Evolutionary conservation across 2,888 invertebrate genomes (phyloP).

Genomic region (Strigamia transsilvanica): DNA sequence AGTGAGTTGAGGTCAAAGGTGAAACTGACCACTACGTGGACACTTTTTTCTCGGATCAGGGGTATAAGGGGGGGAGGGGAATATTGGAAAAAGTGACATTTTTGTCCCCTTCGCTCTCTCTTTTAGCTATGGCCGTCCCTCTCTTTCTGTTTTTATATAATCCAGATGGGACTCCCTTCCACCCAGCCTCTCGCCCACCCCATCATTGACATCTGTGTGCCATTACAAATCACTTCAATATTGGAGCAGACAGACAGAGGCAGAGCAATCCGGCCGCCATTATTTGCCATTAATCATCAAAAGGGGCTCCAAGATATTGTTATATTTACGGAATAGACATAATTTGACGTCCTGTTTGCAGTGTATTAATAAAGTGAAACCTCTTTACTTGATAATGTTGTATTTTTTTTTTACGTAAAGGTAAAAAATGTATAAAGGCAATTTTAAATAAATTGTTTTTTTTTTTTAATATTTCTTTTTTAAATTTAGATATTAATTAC

Average conservation of each 20-base stretch:
- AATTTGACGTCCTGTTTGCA: constrained; percentile 46
- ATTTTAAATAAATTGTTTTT: background rate
- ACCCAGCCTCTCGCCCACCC: constrained; percentile 1
- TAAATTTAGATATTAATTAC: background rate
- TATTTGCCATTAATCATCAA: constrained; percentile 44
- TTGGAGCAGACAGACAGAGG: constrained; percentile 50
- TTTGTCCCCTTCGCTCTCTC: constrained; percentile 43
- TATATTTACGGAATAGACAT: constrained; percentile 49
- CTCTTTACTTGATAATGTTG: background rate
- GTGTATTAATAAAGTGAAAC: constrained; percentile 37
- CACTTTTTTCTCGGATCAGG: constrained; percentile 47
- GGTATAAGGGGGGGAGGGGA: constrained; percentile 12
- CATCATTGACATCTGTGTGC: constrained; percentile 51
- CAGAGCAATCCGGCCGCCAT: constrained; percentile 29
- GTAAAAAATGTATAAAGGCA: no score
- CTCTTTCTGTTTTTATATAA: constrained; percentile 44
- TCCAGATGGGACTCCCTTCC: constrained; percentile 33
- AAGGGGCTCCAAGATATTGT: constrained; percentile 45
- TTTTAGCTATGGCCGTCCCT: constrained; percentile 32
- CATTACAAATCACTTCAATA: constrained; percentile 54
- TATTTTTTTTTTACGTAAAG: background rate
- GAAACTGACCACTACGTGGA: constrained; percentile 45
- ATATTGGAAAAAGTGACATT: constrained; percentile 49
- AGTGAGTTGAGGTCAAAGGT: constrained; percentile 41
- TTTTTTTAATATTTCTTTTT: background rate